phyloP scores from a whole-genome alignment of 2,113 vertebrate species.

The Pseudorectes ferrugineus region DNA sequence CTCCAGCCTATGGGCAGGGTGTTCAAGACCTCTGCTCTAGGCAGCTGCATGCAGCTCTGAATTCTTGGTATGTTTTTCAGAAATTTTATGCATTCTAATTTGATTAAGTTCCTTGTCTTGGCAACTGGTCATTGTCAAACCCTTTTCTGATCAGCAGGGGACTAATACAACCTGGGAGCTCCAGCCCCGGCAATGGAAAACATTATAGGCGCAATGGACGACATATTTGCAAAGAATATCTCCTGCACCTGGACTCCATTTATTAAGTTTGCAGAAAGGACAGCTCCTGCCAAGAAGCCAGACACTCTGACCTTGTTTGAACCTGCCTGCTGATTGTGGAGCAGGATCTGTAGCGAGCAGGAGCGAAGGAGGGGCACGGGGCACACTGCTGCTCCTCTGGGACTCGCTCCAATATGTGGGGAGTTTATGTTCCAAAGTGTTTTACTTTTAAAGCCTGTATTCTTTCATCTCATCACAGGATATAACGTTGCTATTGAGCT shows the following conservation, averaged over 20 bases:
- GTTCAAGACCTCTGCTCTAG: slow-evolving; percentile 18
- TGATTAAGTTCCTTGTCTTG: slow-evolving; percentile 2
- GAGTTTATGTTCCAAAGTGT: slow-evolving; percentile 49
- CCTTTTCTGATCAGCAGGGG: slow-evolving; percentile 4
- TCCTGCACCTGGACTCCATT: slow-evolving; percentile 48
- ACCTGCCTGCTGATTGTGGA: slow-evolving; percentile 38
- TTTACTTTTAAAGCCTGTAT: slow-evolving; percentile 57
- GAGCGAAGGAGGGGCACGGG: background rate
- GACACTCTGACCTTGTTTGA: slow-evolving; percentile 57
- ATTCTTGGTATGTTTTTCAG: background rate
- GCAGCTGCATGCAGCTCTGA: background rate
- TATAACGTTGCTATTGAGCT: slow-evolving; percentile 48
- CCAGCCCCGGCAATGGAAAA: background rate
- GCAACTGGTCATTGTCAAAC: background rate
- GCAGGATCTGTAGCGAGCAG: background rate
- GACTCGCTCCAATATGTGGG: background rate
- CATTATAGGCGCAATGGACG: background rate
- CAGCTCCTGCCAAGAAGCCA: slow-evolving; percentile 54
- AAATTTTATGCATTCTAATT: slow-evolving; percentile 22
- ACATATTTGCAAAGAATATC: background rate
- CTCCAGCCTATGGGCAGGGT: background rate
- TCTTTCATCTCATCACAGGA: slow-evolving; percentile 56
- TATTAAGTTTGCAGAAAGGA: slow-evolving; percentile 56
- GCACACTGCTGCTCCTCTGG: slow-evolving; percentile 17
- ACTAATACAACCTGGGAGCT: background rate